Conservation (phyloP, 2,797 vertebrate genomes). For the Caiman crocodilus region DNA sequence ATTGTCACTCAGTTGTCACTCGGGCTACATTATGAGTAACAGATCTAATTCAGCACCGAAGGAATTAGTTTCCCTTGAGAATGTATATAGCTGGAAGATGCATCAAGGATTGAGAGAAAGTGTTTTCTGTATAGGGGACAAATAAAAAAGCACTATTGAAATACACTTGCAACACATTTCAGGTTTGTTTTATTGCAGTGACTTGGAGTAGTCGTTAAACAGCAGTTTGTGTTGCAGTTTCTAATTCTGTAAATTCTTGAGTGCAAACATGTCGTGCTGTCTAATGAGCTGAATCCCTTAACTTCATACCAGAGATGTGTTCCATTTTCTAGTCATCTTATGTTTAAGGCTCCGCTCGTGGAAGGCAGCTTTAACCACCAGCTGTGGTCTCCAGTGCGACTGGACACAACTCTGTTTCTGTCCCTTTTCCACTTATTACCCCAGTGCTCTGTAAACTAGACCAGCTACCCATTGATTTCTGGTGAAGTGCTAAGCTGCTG, state of each 20-base stretch:
- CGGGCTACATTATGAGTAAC: background rate
- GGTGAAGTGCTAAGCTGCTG: background rate
- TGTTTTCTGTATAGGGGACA: background rate
- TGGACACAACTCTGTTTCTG: background rate
- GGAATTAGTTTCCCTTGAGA: background rate
- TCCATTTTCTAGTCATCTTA: background rate
- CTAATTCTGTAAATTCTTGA: background rate
- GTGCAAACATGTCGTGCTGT: background rate
- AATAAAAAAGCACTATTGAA: background rate
- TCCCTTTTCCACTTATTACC: background rate
- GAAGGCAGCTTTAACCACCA: background rate
- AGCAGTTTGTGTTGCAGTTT: background rate
- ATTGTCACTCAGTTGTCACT: background rate
- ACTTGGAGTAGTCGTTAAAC: background rate
- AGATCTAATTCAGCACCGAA: background rate
- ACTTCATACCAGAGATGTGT: background rate
- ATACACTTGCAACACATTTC: background rate
- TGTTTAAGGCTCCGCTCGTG: background rate
- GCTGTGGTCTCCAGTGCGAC: background rate
- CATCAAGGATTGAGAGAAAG: background rate
- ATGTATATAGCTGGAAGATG: background rate
- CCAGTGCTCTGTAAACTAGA: background rate
- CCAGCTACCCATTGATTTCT: too few relatives aligned
- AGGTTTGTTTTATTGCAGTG: background rate
- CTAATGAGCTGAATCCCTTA: background rate